Percentiles rank a stretch among this genome's conserved stretches.
Evolutionary conservation across 2,888 invertebrate species (phyloP).

Genomic region (Prosapia bicincta): DNA sequence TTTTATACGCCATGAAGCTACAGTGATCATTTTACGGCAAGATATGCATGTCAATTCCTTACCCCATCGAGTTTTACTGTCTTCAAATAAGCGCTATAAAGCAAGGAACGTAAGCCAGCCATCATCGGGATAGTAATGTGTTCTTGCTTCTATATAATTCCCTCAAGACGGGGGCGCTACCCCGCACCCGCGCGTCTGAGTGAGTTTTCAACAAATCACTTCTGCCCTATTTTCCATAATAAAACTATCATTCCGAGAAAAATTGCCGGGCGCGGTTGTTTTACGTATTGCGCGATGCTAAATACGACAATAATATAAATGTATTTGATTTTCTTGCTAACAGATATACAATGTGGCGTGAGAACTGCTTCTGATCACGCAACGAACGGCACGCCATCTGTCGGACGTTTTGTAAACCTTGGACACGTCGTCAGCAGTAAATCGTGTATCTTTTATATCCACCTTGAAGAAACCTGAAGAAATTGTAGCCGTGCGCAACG

Average conservation of each 20-base stretch:
- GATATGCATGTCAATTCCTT: constrained; percentile 2
- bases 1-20: neutral
- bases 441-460: neutral
- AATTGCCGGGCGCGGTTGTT: neutral
- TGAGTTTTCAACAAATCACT: too few species aligned
- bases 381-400: neutral
- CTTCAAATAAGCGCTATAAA: neutral
- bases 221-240: neutral
- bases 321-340: neutral
- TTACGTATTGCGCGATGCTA: neutral
- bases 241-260: neutral
- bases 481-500: too few species aligned
- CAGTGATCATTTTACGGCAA: neutral
- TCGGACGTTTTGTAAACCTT: neutral
- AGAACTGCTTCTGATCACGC: neutral
- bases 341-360: neutral
- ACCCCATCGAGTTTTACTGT: neutral
- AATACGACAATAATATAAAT: neutral
- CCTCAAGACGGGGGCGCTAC: neutral
- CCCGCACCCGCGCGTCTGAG: too few species aligned
- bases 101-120: neutral
- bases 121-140: neutral
- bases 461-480: too few species aligned
- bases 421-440: neutral
- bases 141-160: neutral